Conservation (phyloP, 2,113 vertebrate species). For the Psettodes erumei region DNA sequence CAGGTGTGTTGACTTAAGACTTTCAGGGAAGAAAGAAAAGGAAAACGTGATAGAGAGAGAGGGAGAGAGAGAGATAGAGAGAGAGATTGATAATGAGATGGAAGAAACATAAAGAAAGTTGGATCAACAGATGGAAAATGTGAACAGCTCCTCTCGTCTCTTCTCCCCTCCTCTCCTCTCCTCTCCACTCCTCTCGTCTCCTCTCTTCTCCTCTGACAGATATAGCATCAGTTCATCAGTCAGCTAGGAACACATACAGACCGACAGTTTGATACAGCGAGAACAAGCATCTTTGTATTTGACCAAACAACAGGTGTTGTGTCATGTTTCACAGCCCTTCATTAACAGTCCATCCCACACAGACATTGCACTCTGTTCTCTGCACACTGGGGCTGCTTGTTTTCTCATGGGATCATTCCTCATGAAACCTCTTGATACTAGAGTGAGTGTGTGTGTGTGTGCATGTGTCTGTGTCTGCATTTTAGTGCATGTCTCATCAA, state of each 20-base stretch:
- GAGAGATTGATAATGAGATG: constrained; percentile 26
- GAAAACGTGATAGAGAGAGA: constrained; percentile 6
- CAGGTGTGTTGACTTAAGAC: not conserved
- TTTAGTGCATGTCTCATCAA: not conserved
- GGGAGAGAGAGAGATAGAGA: not conserved
- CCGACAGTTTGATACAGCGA: constrained; percentile 32
- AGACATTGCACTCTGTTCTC: constrained; percentile 62
- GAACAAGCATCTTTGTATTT: constrained; percentile 71
- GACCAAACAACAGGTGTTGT: constrained; percentile 74
- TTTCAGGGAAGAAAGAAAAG: not conserved
- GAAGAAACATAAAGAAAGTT: not conserved
- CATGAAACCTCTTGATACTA: constrained; percentile 30
- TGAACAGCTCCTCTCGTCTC: constrained; percentile 19
- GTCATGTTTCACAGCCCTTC: constrained; percentile 68
- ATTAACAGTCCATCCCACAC: constrained; percentile 62
- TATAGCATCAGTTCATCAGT: not conserved
- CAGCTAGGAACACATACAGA: constrained; percentile 19
- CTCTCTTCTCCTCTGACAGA: not conserved
- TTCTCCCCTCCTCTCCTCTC: too few species aligned
- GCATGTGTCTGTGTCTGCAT: constrained; percentile 14
- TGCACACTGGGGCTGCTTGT: constrained; percentile 34
- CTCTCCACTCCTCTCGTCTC: constrained; percentile 12
- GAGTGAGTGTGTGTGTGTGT: constrained; percentile 2
- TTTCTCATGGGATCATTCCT: constrained; percentile 62
- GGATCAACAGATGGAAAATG: constrained; percentile 44